Base-by-base conservation (phyloP, 2,888 invertebrate species). In the Bellardia bayeri region DNA sequence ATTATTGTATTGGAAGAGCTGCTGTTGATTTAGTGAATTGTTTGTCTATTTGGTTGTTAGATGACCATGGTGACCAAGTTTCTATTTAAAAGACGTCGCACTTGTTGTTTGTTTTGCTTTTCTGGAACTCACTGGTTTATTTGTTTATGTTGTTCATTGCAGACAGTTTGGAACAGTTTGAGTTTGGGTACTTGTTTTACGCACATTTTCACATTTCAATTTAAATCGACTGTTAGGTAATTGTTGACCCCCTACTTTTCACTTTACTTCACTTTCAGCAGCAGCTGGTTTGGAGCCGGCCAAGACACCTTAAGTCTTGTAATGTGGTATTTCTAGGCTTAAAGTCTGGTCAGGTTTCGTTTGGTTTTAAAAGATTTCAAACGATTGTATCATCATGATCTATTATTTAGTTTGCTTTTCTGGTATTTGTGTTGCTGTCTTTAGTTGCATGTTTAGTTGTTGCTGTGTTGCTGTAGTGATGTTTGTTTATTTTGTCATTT, bases 401-500 rank as follows among this genome's bases (percentile, higher is more conserved):
- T 79, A 78, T 82, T 87, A 82, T 81, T 78, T 64, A 75, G 51
- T 56, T 78, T 66, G 54, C 63, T 13, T 16, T 9, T 16, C 49
- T 45, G 13, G 16, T 14, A 14, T 6, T 63, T 33, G 30, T 71
- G 68, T 63, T 72, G 63, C 13, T 69, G 49, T 64, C 4, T 45
- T 71, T 68, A 6, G 49, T 74, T 78, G 68, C 33, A 40, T 54
- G 56, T 74, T 63, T 30, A 37, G n/a, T 58, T 61, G 58, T 1
- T 61, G 37, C 45, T 54, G 64, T 61, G 37, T 54, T 54, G 64
- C 40, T 63, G 61, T 30, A 30, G 54, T 78, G 40, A 56, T 45
- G 69, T 56, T 82, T 74, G 83, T 81, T 74, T 72, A 81, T 61
- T 85, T 79, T 85, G 82, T 85, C 82, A 85, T 82, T 85, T 82